Evolutionary conservation across 2,113 vertebrate species (phyloP), one percentile per base, ranked within the genome.

Genomic region (Nematolebias whitei): DNA sequence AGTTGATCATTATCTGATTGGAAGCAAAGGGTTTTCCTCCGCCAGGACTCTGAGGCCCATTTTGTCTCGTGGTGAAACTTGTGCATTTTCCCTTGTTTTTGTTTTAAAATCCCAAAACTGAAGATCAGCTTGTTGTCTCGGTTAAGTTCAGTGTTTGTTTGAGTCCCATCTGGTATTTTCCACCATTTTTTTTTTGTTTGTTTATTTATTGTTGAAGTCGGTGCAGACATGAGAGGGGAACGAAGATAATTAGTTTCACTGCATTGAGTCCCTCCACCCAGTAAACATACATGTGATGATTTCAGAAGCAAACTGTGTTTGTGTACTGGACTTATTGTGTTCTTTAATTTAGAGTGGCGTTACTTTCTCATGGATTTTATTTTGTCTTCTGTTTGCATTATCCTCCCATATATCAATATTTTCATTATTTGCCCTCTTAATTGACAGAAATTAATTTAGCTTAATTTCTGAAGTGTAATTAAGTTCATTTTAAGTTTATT

Each of bases 21-120:
- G 3, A n/a, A 11, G 20, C 22, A 19, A 20, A 41, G 7, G 2
- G 4, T 41, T 4, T 24, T 62, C 35, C 13, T 32, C 56, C 48
- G 61, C 53, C 18, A 24, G 56, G 19, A 48, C 19, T 15, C 7
- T 53, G 41, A 2, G 19, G 71, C 70, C 64, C 78, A 75, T 82
- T 85, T 81, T 80, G 76, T 85, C 57, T 66, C 15, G 15, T 79
- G 59, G 23, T 63, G 13, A 38, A 61, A 59, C 69, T 13, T 74
- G 71, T 77, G 26, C 22, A 24, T 71, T 61, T 53, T 13, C 78
- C 43, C 73, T 35, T 60, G 38, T 77, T 73, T 23, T 58, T 19
- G 52, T 59, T 54, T 45, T 32, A 13, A 53, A 53, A 66, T 64
- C 47, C 66, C 62, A 24, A 78, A 62, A 48, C 49, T 59, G 38